Percentiles rank a stretch among this genome's conserved stretches.
phyloP scores from a whole-genome alignment of 1,140 invertebrate species.

The Hypsibius dujardini region DNA sequence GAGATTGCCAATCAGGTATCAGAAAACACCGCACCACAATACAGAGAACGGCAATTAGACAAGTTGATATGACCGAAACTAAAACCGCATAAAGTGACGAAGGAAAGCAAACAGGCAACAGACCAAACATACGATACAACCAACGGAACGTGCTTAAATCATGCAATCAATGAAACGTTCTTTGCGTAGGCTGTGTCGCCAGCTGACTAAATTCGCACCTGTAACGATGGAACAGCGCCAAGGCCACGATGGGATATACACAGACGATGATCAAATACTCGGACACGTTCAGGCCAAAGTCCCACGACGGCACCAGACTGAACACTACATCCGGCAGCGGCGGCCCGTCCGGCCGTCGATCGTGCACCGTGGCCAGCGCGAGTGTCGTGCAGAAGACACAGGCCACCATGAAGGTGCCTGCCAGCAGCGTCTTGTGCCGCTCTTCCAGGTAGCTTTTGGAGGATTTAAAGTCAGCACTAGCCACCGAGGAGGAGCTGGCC shows the following conservation, averaged over 20 bases:
- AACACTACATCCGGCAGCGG: constrained; percentile 63
- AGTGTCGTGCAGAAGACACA: constrained; percentile 33
- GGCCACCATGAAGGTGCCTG: constrained; percentile 34
- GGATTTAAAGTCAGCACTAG: not conserved
- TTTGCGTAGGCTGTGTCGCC: too few species aligned
- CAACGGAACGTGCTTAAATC: too few species aligned
- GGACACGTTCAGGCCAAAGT: constrained; percentile 62
- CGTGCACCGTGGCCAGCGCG: constrained; percentile 62
- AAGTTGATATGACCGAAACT: too few species aligned
- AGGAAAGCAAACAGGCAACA: too few species aligned
- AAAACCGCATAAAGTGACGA: too few species aligned
- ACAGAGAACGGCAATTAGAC: too few species aligned
- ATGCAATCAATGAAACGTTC: too few species aligned
- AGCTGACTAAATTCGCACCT: too few species aligned
- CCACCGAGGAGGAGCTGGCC: not conserved
- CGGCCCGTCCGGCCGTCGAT: constrained; percentile 56
- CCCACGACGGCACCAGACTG: constrained; percentile 47
- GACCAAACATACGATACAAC: too few species aligned
- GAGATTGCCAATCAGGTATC: too few species aligned
- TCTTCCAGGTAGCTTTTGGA: constrained; percentile 2
- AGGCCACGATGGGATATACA: constrained; percentile 49
- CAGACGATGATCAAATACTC: constrained; percentile 67
- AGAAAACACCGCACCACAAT: too few species aligned
- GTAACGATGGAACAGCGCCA: constrained; percentile 63
- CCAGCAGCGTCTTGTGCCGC: constrained; percentile 18